Percentiles rank a stretch among this genome's conserved stretches.
Evolutionary conservation across 1,140 invertebrate genomes (phyloP).

Genomic region (Mamestra configurata): DNA sequence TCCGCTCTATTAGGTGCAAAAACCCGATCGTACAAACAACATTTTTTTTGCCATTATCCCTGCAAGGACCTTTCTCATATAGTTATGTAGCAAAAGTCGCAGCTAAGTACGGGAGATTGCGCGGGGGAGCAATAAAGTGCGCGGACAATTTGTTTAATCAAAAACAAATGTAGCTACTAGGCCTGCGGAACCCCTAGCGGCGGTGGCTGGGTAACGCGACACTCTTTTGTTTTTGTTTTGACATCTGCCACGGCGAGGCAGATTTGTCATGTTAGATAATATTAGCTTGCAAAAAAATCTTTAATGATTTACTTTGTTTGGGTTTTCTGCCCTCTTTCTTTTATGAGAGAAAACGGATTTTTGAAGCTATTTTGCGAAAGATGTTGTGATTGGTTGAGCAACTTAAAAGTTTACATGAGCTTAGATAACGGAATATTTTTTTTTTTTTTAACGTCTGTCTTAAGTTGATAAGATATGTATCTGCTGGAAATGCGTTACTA

Average conservation of each 20-base stretch:
- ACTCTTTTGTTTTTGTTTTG: conserved; percentile 79
- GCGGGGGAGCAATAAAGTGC: conserved; percentile 80
- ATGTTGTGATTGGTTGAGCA: too few relatives aligned
- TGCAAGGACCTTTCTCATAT: conserved; percentile 14
- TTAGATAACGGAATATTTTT: too few relatives aligned
- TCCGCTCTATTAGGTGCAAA: not conserved
- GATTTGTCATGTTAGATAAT: conserved; percentile 69
- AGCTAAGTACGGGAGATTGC: conserved; percentile 68
- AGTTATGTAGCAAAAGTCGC: conserved; percentile 67
- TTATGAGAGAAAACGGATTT: too few relatives aligned
- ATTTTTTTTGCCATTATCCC: conserved; percentile 18
- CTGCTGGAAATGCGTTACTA: too few relatives aligned
- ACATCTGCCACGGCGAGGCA: conserved; percentile 63
- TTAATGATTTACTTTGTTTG: not conserved
- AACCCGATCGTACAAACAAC: conserved; percentile 16
- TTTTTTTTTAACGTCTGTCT: too few relatives aligned
- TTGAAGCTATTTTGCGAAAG: too few relatives aligned
- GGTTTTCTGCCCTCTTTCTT: not conserved
- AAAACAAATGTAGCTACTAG: conserved; percentile 79
- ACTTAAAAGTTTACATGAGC: too few relatives aligned
- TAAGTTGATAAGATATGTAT: too few relatives aligned
- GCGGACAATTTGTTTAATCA: conserved; percentile 87
- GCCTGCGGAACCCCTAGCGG: conserved; percentile 52
- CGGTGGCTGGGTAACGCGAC: conserved; percentile 66
- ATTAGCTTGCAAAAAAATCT: conserved; percentile 49